These are phyloP conservation scores for Gambusia yucatana DNA, from an alignment of 2,797 vertebrate species.

Conservation along the genomic window DNA sequence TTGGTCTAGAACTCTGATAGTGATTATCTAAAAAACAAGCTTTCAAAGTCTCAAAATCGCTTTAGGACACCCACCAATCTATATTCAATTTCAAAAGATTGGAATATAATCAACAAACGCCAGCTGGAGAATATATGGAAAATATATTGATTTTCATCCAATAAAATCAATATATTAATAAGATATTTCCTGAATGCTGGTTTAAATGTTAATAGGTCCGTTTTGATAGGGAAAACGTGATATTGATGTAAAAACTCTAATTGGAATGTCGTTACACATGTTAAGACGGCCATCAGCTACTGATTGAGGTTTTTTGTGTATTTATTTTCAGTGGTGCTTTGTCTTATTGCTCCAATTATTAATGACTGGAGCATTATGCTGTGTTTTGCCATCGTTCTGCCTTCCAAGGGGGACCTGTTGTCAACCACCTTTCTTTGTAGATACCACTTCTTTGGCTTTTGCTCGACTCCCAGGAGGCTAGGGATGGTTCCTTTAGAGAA, in stretches of 20 bases:
- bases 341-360: conserved; percentile 33
- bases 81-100: background rate
- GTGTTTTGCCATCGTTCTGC: conserved; percentile 31
- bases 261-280: background rate
- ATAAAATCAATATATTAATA: too few species aligned
- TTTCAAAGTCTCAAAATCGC: background rate
- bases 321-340: conserved; percentile 27
- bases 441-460: conserved; percentile 52
- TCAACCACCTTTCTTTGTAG: conserved; percentile 44
- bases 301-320: conserved; percentile 1
- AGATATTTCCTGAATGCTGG: background rate
- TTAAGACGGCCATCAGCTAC: conserved; percentile 12
- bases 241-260: background rate
- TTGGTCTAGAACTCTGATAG: background rate
- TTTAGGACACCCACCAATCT: background rate
- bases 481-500: conserved; percentile 36
- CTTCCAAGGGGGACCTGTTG: conserved; percentile 40
- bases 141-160: too few species aligned
- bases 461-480: conserved; percentile 62
- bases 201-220: background rate
- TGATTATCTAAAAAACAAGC: background rate
- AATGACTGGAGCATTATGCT: conserved; percentile 27
- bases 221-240: background rate
- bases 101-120: background rate
- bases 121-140: background rate